These are phyloP conservation scores for Arbacia lixula DNA, from an alignment of 53 echinoderm and acorn worm genomes.

Conservation along the genomic window DNA sequence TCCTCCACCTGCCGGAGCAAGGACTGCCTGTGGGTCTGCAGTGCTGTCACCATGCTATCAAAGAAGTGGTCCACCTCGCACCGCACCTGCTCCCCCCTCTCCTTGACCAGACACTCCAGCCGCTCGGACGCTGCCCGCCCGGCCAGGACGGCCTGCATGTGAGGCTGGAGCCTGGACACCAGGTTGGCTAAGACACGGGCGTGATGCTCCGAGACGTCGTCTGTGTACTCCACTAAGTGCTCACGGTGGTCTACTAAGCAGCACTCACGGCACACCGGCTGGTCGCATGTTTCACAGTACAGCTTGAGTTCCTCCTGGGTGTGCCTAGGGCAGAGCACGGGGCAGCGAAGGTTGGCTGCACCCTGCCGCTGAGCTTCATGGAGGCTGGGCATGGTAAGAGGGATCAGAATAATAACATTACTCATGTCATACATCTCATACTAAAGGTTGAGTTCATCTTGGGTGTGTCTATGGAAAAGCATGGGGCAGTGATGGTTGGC, in stretches of 20 bases:
- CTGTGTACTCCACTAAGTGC: slow-evolving; percentile 85
- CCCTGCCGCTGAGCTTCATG: slow-evolving; percentile 83
- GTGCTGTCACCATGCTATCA: slow-evolving; percentile 74
- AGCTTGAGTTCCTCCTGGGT: slow-evolving; percentile 88
- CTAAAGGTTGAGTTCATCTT: slow-evolving; percentile 90
- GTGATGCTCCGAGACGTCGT: slow-evolving; percentile 84
- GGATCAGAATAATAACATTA: no score
- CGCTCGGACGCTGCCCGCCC: slow-evolving; percentile 72
- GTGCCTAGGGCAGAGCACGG: slow-evolving; percentile 82
- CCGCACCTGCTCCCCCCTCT: slow-evolving; percentile 59
- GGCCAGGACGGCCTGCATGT: slow-evolving; percentile 76
- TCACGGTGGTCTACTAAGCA: slow-evolving; percentile 94
- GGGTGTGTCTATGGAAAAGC: slow-evolving; percentile 73
- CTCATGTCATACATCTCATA: slow-evolving; percentile 98
- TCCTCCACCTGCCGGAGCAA: slow-evolving; percentile 66
- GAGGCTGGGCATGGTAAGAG: no score
- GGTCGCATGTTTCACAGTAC: slow-evolving; percentile 97
- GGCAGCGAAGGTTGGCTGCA: slow-evolving; percentile 63
- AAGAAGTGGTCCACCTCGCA: slow-evolving; percentile 78
- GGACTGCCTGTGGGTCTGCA: slow-evolving; percentile 78
- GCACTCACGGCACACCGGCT: slow-evolving; percentile 92
- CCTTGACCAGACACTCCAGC: slow-evolving; percentile 61
- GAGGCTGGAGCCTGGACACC: slow-evolving; percentile 82
- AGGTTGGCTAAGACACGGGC: slow-evolving; percentile 78
- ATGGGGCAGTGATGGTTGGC: slow-evolving; percentile 74